Conservation (phyloP, 2,888 invertebrate species). For the Drosophila austrosaltans region DNA sequence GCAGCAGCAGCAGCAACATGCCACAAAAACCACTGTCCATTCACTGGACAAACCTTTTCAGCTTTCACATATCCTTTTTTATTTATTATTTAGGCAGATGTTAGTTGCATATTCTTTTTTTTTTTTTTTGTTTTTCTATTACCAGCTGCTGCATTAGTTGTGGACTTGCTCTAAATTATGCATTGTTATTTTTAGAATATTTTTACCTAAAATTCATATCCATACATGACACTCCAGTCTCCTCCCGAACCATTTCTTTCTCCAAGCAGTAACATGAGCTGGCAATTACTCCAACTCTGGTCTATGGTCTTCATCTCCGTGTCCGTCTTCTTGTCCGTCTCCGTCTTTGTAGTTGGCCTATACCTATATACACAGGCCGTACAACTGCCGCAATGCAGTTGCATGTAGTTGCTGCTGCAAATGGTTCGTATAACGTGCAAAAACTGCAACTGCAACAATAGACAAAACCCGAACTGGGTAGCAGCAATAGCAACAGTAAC, state of each 20-base stretch:
- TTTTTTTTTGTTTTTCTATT: slow-evolving; percentile 53
- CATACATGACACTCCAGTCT: slow-evolving; percentile 28
- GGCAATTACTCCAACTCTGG: slow-evolving; percentile 66
- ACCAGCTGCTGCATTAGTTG: slow-evolving; percentile 50
- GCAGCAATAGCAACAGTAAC: slow-evolving; percentile 58
- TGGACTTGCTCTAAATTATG: slow-evolving; percentile 66
- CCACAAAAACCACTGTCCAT: slow-evolving; percentile 18
- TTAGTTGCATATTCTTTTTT: slow-evolving; percentile 59
- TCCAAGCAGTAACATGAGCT: slow-evolving; percentile 40
- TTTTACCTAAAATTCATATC: slow-evolving; percentile 59
- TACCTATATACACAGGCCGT: slow-evolving; percentile 18
- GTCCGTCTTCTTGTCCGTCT: slow-evolving; percentile 15
- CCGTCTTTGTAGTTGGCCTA: slow-evolving; percentile 10
- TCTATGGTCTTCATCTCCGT: neutral
- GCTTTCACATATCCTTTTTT: slow-evolving; percentile 56
- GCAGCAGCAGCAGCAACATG: slow-evolving; percentile 20
- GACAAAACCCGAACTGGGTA: slow-evolving; percentile 2
- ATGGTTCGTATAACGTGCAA: slow-evolving; percentile 78
- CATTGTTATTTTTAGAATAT: slow-evolving; percentile 75
- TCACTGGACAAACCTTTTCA: slow-evolving; percentile 20
- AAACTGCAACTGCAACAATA: slow-evolving; percentile 71
- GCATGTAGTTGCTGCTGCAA: slow-evolving; percentile 76
- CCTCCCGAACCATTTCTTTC: slow-evolving; percentile 22
- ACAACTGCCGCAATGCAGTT: slow-evolving; percentile 75
- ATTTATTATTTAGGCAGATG: slow-evolving; percentile 76